phyloP scores from a whole-genome alignment of 1,140 invertebrate species.

The Drosophila pseudoananassae region DNA sequence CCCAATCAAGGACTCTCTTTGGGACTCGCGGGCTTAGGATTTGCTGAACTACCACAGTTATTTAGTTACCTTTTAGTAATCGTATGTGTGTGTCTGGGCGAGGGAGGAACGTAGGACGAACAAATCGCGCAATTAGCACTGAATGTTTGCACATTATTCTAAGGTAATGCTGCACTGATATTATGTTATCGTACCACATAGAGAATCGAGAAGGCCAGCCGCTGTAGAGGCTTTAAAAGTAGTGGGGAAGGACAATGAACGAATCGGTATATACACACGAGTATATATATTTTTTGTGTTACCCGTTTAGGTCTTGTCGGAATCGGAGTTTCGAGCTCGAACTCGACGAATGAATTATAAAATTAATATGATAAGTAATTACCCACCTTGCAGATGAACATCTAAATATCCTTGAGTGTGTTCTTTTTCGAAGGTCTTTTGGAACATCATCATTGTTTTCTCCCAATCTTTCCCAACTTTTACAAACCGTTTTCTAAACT shows the following conservation, averaged over 20 bases:
- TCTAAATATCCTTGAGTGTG: slow-evolving; percentile 45
- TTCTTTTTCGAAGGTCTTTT: slow-evolving; percentile 29
- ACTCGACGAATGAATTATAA: slow-evolving; percentile 13
- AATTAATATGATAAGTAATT: slow-evolving; percentile 41
- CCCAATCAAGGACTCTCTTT: neutral
- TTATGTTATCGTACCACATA: slow-evolving; percentile 23
- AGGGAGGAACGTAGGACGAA: neutral
- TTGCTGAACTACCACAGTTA: slow-evolving; percentile 67
- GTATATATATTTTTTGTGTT: slow-evolving; percentile 42
- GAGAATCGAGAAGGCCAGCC: slow-evolving; percentile 15
- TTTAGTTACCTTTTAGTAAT: slow-evolving; percentile 24
- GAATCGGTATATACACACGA: neutral
- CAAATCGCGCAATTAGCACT: slow-evolving; percentile 42
- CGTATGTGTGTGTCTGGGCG: slow-evolving; percentile 5
- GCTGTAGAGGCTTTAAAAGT: slow-evolving; percentile 33
- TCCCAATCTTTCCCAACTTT: slow-evolving; percentile 10
- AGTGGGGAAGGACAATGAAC: slow-evolving; percentile 1
- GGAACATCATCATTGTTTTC: neutral
- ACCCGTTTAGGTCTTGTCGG: slow-evolving; percentile 8
- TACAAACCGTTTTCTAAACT: slow-evolving; percentile 30
- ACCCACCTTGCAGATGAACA: slow-evolving; percentile 53
- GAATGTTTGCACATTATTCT: slow-evolving; percentile 55
- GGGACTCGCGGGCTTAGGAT: slow-evolving; percentile 10
- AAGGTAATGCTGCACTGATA: slow-evolving; percentile 48
- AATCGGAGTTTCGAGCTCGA: neutral